Evolutionary conservation across 2,888 invertebrate genomes (phyloP).

Genomic region (Beris chalybata): DNA sequence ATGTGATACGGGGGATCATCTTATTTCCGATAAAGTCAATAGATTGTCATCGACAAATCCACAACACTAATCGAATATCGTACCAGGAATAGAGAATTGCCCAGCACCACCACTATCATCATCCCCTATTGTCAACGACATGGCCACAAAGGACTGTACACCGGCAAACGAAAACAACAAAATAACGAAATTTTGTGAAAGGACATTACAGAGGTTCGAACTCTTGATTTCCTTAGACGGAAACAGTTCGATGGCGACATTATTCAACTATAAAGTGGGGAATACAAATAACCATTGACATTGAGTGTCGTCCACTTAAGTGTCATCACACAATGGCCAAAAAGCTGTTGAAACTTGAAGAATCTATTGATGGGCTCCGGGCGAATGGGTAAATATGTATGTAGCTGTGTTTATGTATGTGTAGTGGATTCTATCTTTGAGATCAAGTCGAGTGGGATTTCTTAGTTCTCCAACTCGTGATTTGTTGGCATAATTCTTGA

Average conservation of each 20-base stretch:
- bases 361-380: constrained; percentile 5
- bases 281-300: constrained; percentile 26
- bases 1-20: constrained; percentile 1
- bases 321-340: constrained; percentile 20
- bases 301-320: constrained; percentile 27
- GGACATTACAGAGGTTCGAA: too few species aligned
- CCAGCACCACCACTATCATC: constrained; percentile 7
- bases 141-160: too few species aligned
- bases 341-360: constrained; percentile 28
- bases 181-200: too few species aligned
- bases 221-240: too few species aligned
- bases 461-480: constrained; percentile 20
- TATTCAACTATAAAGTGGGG: constrained; percentile 17
- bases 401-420: constrained; percentile 6
- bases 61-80: constrained; percentile 20
- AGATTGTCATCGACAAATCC: constrained; percentile 22
- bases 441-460: constrained; percentile 27
- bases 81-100: constrained; percentile 6
- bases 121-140: too few species aligned
- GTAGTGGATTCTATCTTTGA: neutral
- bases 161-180: too few species aligned
- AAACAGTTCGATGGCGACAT: constrained; percentile 15
- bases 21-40: constrained; percentile 23
- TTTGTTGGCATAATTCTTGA: constrained; percentile 28
- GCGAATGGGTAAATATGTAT: too few species aligned